Percentiles rank a stretch among this genome's conserved stretches.
Evolutionary conservation across 2,888 invertebrate genomes (phyloP).

Genomic region (Napeogenes sylphis): DNA sequence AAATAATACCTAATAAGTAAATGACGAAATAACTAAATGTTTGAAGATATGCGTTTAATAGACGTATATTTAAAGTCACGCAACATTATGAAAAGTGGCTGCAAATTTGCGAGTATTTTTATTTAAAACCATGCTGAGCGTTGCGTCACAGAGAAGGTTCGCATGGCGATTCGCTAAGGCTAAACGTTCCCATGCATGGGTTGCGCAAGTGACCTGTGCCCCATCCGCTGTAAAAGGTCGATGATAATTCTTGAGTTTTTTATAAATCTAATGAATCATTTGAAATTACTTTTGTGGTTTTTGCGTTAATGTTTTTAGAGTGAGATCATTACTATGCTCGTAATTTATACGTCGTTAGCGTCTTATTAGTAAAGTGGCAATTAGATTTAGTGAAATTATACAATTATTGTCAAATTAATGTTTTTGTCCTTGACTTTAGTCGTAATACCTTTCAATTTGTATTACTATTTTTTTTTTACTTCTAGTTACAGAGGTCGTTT

Average conservation of each 20-base stretch:
- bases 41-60: not conserved
- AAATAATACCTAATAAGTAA: no score
- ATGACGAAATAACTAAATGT: no score
- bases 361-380: no score
- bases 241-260: slow-evolving; percentile 15
- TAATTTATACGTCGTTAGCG: no score
- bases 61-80: not conserved
- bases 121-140: not conserved
- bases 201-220: slow-evolving; percentile 36
- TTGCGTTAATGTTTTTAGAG: not conserved
- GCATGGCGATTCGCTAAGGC: slow-evolving; percentile 37
- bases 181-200: slow-evolving; percentile 47
- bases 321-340: not conserved
- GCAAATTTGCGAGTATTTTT: not conserved
- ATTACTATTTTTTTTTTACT: no score
- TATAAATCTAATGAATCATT: slow-evolving; percentile 6
- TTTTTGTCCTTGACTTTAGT: no score
- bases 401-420: no score
- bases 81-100: not conserved
- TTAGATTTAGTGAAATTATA: no score
- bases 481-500: no score
- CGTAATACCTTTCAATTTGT: no score
- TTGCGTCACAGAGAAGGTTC: slow-evolving; percentile 11
- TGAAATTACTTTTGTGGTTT: no score
- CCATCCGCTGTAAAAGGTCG: slow-evolving; percentile 69